Conservation (phyloP, 2,797 vertebrate species). For the Pristis pectinata region DNA sequence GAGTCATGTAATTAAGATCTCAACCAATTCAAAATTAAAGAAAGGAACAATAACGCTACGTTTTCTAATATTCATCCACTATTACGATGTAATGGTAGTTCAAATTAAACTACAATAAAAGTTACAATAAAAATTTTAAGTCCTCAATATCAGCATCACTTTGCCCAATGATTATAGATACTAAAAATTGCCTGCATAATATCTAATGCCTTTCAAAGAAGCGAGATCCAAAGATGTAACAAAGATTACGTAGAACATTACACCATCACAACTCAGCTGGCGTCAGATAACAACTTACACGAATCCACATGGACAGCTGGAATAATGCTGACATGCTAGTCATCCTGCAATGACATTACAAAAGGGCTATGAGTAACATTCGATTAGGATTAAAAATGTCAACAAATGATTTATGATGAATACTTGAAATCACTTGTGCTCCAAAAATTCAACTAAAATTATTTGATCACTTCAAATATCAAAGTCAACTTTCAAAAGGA, state of each 20-base stretch:
- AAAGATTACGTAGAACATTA: not conserved
- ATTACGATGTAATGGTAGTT: not conserved
- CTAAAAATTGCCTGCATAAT: not conserved
- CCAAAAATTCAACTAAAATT: not conserved
- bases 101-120: not conserved
- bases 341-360: conserved; percentile 70
- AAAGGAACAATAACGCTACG: not conserved
- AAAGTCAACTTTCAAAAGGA: not conserved
- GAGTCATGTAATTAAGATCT: not conserved
- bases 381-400: not conserved
- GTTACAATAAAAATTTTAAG: not conserved
- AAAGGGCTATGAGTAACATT: conserved; percentile 19
- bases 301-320: conserved; percentile 92
- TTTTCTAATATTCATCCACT: not conserved
- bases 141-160: not conserved
- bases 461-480: not conserved
- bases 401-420: not conserved
- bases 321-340: conserved; percentile 89
- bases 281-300: conserved; percentile 60
- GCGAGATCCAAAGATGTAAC: not conserved
- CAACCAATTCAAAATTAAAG: not conserved
- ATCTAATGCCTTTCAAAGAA: not conserved
- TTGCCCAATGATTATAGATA: not conserved
- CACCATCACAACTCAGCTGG: not conserved
- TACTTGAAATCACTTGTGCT: not conserved